Conservation (phyloP, 2,797 vertebrate genomes). For the Takifugu ocellatus region DNA sequence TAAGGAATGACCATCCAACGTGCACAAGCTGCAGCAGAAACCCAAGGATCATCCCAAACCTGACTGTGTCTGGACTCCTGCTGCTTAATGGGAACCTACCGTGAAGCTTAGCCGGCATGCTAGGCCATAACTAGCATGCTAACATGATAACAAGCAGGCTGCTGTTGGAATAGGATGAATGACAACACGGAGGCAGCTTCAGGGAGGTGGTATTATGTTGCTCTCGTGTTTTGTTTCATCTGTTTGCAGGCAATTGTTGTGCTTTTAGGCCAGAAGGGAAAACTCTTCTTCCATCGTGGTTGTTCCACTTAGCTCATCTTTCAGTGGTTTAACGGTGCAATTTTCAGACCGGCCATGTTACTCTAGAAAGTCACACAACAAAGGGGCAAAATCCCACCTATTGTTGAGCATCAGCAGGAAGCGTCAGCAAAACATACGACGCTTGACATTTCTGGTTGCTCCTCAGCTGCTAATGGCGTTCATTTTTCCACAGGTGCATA, state of each 20-base stretch:
- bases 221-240: constrained; percentile 19
- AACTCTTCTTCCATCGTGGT: constrained; percentile 36
- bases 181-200: constrained; percentile 39
- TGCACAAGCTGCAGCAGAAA: no score
- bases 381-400: constrained; percentile 43
- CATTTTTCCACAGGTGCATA: constrained; percentile 8
- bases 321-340: constrained; percentile 38
- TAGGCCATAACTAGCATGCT: constrained; percentile 32
- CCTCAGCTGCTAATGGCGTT: constrained; percentile 31
- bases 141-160: constrained; percentile 27
- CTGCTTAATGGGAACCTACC: neutral
- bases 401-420: constrained; percentile 50
- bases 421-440: constrained; percentile 37
- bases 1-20: no score
- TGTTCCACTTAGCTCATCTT: constrained; percentile 63
- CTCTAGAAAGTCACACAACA: constrained; percentile 43
- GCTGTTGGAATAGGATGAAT: constrained; percentile 37
- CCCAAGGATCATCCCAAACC: no score
- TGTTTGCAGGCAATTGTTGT: constrained; percentile 31
- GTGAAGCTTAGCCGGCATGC: neutral
- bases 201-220: constrained; percentile 37
- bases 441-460: constrained; percentile 37
- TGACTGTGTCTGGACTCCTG: no score
- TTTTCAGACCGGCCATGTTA: constrained; percentile 34
- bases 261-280: constrained; percentile 50